Base-by-base conservation (phyloP, 2,888 invertebrate genomes). In the Euzetes globulus region DNA sequence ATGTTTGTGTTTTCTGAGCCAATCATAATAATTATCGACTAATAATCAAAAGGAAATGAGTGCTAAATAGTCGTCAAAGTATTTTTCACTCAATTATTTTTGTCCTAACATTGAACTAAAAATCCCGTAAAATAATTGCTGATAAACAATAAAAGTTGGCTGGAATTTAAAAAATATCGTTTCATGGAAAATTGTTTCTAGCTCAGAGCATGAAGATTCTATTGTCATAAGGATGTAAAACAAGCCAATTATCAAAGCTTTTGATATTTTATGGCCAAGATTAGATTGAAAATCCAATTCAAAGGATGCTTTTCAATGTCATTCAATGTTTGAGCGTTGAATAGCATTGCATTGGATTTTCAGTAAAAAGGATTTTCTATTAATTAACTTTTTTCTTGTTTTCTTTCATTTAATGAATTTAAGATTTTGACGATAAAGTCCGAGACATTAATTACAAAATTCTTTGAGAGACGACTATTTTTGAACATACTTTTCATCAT, bases 31-130 rank as follows among this genome's bases (percentile, higher is more conserved):
- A 63, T 63, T 63, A 63, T 63, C 19, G 63, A 33, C 22, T 41
- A 41, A 55, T 29, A 33, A 63, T 63, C 9, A 63, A 33, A 27
- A 63, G 63, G 63, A 63, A 63, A 63, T 33, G 63, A 63, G 63
- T 55, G 55, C 2, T 22, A 55, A 41, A 41, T 41, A 41, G 41
- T 41, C 41, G 41, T 41, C 41, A 41, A 41, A 41, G 11, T 11
- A 41, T 41, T 41, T 41, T 41, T 41, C 41, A 41, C 41, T 41
- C 50, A 19, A 55, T 55, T 55, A 25, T 55, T 55, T 55, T 13
- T 55, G n/a, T 19, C 11, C 55, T 55, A 55, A 55, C 55, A 55
- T 55, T 55, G 22, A 55, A 55, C 22, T 55, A 25, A 22, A 55
- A 25, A 50, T 41, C 41, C 41, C 41, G n/a, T 19, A 47, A 47